Conservation (phyloP, 2,888 invertebrate species). For the Stenotaenia linearis region DNA sequence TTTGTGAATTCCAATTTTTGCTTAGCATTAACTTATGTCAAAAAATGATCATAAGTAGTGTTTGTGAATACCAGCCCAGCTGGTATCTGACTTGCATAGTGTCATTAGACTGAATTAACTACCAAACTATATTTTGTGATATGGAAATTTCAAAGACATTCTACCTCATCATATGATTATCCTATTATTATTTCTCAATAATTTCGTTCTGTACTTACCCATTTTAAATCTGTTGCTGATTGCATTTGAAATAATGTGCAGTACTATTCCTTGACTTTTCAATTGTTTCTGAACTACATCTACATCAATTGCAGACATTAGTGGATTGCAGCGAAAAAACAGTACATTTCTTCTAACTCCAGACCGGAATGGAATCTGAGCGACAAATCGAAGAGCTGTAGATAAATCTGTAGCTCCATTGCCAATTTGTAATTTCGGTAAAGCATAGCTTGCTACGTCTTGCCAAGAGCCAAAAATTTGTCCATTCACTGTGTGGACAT, state of each 20-base stretch:
- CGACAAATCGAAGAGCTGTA: conserved; percentile 44
- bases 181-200: too few relatives aligned
- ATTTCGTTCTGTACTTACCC: too few relatives aligned
- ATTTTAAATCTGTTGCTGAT: too few relatives aligned
- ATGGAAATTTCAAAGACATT: too few relatives aligned
- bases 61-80: too few relatives aligned
- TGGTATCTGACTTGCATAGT: too few relatives aligned
- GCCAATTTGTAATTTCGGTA: conserved; percentile 43
- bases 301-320: conserved; percentile 39
- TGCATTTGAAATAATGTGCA: conserved; percentile 27
- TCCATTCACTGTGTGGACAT: conserved; percentile 47
- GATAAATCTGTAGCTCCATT: conserved; percentile 41
- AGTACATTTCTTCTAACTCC: conserved; percentile 51
- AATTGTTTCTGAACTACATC: conserved; percentile 42
- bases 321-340: conserved; percentile 47
- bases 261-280: conserved; percentile 43
- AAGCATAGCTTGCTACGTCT: conserved; percentile 35
- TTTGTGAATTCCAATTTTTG: too few relatives aligned
- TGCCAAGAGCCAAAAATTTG: conserved; percentile 40
- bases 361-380: conserved; percentile 48
- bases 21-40: too few relatives aligned
- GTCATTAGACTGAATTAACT: too few relatives aligned
- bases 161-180: too few relatives aligned
- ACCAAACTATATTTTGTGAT: too few relatives aligned
- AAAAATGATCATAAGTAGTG: too few relatives aligned